Conservation (phyloP, 2,888 invertebrate genomes). For the Nemoura dubitans region DNA sequence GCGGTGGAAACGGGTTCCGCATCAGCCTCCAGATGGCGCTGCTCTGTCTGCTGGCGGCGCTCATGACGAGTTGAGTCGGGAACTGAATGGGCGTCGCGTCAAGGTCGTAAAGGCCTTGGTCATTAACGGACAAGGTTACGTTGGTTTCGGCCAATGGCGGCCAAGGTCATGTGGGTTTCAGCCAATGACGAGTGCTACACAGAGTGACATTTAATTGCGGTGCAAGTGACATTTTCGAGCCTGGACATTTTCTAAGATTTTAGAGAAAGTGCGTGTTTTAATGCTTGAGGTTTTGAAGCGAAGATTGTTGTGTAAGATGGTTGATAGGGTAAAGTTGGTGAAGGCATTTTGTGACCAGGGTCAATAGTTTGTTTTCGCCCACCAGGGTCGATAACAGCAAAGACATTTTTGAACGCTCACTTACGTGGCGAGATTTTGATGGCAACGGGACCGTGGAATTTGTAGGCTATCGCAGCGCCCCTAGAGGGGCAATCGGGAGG, state of each 20-base stretch:
- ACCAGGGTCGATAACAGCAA: too few species aligned
- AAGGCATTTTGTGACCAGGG: too few species aligned
- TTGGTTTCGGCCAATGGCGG: background rate
- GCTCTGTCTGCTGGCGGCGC: slow-evolving; percentile 31
- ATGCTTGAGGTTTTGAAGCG: too few species aligned
- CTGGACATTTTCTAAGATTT: background rate
- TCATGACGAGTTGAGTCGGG: slow-evolving; percentile 35
- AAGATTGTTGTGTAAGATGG: too few species aligned
- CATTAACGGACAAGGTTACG: background rate
- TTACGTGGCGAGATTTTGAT: too few species aligned
- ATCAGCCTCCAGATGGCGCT: slow-evolving; percentile 15
- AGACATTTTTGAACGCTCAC: too few species aligned
- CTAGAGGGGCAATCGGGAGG: background rate
- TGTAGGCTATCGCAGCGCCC: too few species aligned
- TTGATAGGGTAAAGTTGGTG: too few species aligned
- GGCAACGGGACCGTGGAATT: too few species aligned
- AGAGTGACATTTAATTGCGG: background rate
- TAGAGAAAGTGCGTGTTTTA: background rate
- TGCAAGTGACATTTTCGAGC: background rate
- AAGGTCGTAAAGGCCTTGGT: background rate
- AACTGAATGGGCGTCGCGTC: background rate
- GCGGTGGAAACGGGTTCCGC: slow-evolving; percentile 49
- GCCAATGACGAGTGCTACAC: background rate
- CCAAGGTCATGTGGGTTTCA: background rate
- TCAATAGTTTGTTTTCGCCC: too few species aligned